Conservation (phyloP, 1,140 invertebrate species). For the Eumeta japonica region DNA sequence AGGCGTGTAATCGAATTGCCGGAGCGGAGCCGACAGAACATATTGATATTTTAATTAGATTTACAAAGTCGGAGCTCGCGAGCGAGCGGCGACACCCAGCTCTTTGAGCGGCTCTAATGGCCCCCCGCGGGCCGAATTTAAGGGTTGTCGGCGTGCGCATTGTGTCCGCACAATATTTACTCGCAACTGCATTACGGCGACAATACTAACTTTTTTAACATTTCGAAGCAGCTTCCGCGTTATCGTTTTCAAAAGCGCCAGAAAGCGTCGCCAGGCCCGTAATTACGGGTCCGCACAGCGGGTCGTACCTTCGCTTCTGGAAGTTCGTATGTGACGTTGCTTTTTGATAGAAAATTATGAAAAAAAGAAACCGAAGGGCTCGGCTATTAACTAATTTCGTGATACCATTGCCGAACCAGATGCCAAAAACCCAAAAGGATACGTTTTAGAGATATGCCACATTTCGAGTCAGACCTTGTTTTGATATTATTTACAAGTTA, state of each 20-base stretch:
- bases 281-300: constrained; percentile 52
- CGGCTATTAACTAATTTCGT: no score
- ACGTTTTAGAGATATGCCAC: background rate
- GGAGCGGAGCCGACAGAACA: constrained; percentile 42
- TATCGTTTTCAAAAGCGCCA: constrained; percentile 54
- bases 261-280: constrained; percentile 44
- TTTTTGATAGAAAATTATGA: no score
- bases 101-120: constrained; percentile 53
- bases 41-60: constrained; percentile 60
- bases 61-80: constrained; percentile 48
- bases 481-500: background rate
- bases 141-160: constrained; percentile 48
- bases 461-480: no score
- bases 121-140: constrained; percentile 49
- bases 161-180: constrained; percentile 55
- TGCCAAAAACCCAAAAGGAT: background rate
- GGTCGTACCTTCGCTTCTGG: constrained; percentile 38
- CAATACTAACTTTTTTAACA: constrained; percentile 55
- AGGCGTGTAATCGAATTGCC: constrained; percentile 55
- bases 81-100: constrained; percentile 44
- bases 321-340: background rate
- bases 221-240: constrained; percentile 51
- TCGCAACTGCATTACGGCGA: constrained; percentile 54
- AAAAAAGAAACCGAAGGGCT: no score
- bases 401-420: no score